A percentile compares a stretch with the other conserved stretches of the same genome.
phyloP scores from a whole-genome alignment of 2,797 vertebrate species.

The Phalloptychus januarius region DNA sequence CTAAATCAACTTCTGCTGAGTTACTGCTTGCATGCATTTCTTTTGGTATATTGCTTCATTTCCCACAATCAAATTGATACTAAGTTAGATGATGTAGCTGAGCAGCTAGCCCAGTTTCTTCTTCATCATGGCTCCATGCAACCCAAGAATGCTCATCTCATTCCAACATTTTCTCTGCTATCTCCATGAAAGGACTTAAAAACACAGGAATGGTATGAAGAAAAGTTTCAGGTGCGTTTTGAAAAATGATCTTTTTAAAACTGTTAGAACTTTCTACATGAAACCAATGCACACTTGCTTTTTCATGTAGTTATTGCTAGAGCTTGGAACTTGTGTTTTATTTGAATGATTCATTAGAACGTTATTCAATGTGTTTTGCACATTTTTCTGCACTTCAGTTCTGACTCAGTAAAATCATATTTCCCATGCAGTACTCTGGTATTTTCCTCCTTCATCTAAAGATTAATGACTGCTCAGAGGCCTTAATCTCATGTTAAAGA shows the following conservation, averaged over 20 bases:
- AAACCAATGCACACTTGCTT: not conserved
- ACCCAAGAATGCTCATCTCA: not conserved
- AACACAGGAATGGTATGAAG: not conserved
- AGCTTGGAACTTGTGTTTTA: constrained; percentile 13
- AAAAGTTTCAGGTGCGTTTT: not conserved
- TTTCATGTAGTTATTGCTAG: not conserved
- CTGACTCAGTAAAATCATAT: constrained; percentile 60
- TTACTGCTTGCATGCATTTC: no score
- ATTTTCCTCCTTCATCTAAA: constrained; percentile 68
- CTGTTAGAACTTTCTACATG: not conserved
- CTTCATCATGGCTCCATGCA: no score
- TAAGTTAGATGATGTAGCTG: no score
- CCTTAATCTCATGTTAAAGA: constrained; percentile 79
- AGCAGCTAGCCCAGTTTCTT: no score
- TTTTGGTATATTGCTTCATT: no score
- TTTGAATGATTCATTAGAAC: constrained; percentile 44
- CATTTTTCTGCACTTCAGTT: constrained; percentile 55
- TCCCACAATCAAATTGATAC: no score
- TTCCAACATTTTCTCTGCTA: not conserved
- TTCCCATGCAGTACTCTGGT: constrained; percentile 60
- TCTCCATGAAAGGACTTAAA: not conserved
- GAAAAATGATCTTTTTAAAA: not conserved
- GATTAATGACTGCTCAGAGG: constrained; percentile 74
- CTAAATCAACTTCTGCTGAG: not conserved
- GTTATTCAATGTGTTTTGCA: constrained; percentile 48